These are phyloP conservation scores for Eristalis pertinax DNA, from an alignment of 2,888 invertebrate species.

Conservation along the genomic window DNA sequence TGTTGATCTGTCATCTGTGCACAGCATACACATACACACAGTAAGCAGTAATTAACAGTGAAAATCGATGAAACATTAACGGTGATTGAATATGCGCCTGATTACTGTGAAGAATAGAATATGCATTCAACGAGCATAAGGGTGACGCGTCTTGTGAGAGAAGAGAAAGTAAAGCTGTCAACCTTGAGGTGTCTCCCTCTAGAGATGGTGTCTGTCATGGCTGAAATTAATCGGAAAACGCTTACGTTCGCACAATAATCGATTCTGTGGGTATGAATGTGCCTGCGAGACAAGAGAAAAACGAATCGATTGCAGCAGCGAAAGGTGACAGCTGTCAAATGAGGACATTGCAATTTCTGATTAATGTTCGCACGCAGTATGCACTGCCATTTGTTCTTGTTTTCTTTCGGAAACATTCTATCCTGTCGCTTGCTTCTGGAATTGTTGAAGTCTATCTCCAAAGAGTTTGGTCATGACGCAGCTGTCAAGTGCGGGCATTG, in stretches of 20 bases:
- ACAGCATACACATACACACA: not conserved
- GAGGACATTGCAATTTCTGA: slow-evolving; percentile 15
- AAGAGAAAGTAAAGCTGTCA: slow-evolving; percentile 64
- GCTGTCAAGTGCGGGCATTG: too few relatives aligned
- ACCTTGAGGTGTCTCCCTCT: slow-evolving; percentile 32
- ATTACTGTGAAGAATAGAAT: slow-evolving; percentile 31
- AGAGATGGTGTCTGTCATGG: slow-evolving; percentile 25
- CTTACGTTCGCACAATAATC: not conserved
- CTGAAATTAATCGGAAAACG: slow-evolving; percentile 19
- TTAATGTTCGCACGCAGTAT: not conserved
- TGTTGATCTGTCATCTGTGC: not conserved
- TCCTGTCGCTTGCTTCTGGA: not conserved
- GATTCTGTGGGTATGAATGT: not conserved
- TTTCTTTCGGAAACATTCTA: not conserved
- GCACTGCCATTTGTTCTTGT: not conserved
- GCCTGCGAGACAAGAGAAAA: not conserved
- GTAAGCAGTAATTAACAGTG: not conserved
- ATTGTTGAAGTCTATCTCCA: too few relatives aligned
- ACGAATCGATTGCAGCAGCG: not conserved
- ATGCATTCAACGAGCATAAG: not conserved
- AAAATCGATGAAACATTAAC: not conserved
- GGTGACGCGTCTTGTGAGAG: not conserved
- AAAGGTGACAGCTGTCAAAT: slow-evolving; percentile 62
- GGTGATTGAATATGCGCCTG: not conserved
- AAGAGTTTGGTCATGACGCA: too few relatives aligned